Evolutionary conservation across 2,113 vertebrate genomes (phyloP), one percentile per base, ranked within the genome.

Genomic region (Dipodomys ordii): DNA sequence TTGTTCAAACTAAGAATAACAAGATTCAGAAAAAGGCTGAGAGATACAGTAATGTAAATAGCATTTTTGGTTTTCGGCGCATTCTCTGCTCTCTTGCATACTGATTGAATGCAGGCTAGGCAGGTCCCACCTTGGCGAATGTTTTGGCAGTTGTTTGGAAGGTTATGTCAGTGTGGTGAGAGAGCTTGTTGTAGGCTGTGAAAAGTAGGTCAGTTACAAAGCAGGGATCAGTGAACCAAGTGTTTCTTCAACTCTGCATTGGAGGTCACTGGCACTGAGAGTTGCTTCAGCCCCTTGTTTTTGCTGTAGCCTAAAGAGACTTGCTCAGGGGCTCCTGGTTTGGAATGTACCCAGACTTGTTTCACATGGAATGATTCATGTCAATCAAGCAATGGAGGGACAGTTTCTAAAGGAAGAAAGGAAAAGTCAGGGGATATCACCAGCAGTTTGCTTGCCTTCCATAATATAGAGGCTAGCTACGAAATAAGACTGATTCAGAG

Each of bases 361-460:
- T 98, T 96, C 30, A 67, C 74, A 44, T 79, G 72, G 53, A 87
- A 78, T 92, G 76, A 44, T 94, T 97, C 53, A 53, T 89, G 78
- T 78, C 57, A 88, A 27, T 53, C n/a, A 77, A 20, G 49, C 27
- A 6, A 84, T 72, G 44, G 1, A 84, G 71, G n/a, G 27, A 87
- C 78, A 73, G 25, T 84, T 93, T 83, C 35, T 77, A 69, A 82
- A 87, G 62, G 44, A 88, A 53, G 44, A 90, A 86, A 85, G 28
- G 32, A 74, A 96, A 87, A 35, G 28, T 9, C 73, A 65, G 12
- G 25, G 28, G 80, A 20, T 25, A 49, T 62, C 53, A 64, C 3
- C 2, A 0, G 57, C 73, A 46, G 49, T 92, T 96, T 83, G 72
- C 82, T 76, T 86, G 90, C 28, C 10, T 87, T 28, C 19, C 68